Evolutionary conservation across 2,797 vertebrate genomes (phyloP).

Genomic region (Trachurus trachurus): DNA sequence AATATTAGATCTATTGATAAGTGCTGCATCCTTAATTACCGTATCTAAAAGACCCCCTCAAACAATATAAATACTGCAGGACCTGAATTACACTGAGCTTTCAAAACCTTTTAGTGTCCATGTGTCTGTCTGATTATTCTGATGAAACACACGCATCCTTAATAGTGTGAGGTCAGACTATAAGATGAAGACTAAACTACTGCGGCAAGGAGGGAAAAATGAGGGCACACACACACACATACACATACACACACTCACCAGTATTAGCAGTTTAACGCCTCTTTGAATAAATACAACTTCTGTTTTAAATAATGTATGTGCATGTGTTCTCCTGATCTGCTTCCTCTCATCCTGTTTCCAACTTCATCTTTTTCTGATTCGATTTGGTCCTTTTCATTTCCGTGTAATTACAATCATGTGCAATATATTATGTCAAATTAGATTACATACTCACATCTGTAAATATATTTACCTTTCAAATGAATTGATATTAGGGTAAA

Average conservation of each 20-base stretch:
- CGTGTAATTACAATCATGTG: neutral
- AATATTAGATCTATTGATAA: neutral
- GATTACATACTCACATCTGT: neutral
- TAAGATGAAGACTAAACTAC: neutral
- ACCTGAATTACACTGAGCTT: neutral
- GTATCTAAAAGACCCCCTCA: neutral
- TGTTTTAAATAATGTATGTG: neutral
- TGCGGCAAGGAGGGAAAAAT: too few relatives aligned
- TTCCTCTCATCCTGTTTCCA: neutral
- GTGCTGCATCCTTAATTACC: neutral
- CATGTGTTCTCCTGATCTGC: neutral
- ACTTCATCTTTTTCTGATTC: neutral
- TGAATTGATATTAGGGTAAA: neutral
- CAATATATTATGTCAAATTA: too few relatives aligned
- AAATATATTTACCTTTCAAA: neutral
- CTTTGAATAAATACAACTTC: neutral
- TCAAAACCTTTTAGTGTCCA: slow-evolving; percentile 6
- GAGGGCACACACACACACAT: neutral
- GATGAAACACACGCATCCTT: neutral
- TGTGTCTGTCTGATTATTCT: neutral
- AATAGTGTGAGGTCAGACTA: slow-evolving; percentile 20
- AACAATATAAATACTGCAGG: slow-evolving; percentile 8
- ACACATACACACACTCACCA: neutral
- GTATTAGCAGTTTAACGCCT: neutral
- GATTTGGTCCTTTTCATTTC: neutral